These are phyloP conservation scores for Alosa alosa DNA, from an alignment of 2,113 vertebrate species.

Conservation along the genomic window DNA sequence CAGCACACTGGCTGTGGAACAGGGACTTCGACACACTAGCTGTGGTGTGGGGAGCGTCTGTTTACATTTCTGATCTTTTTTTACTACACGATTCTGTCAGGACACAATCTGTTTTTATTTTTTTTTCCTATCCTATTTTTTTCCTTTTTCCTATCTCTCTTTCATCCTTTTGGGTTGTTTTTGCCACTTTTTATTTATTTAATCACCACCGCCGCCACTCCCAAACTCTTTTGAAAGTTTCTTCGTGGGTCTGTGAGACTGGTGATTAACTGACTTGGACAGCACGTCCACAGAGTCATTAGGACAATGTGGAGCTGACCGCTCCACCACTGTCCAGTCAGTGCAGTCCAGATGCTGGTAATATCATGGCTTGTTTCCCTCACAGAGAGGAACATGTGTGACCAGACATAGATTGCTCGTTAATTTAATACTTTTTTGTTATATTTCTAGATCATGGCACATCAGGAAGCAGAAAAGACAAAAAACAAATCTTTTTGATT, in stretches of 20 bases:
- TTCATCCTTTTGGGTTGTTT: background rate
- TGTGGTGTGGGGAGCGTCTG: background rate
- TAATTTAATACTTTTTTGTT: constrained; percentile 27
- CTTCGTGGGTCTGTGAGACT: background rate
- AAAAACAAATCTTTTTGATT: constrained; percentile 27
- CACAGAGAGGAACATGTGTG: background rate
- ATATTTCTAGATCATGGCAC: constrained; percentile 21
- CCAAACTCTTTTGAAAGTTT: background rate
- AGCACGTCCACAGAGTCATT: background rate
- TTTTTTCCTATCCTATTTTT: background rate
- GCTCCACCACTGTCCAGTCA: background rate
- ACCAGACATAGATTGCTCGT: constrained; percentile 25
- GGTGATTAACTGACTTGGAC: background rate
- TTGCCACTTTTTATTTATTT: background rate
- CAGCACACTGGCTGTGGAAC: background rate
- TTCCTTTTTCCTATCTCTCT: background rate
- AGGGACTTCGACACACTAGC: background rate
- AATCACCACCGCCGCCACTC: background rate
- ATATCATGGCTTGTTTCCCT: constrained; percentile 4
- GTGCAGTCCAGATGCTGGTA: background rate
- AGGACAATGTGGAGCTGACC: constrained; percentile 6
- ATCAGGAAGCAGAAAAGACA: background rate
- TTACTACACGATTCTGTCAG: background rate
- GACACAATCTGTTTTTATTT: background rate
- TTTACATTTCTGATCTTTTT: background rate